Evolutionary conservation across 2,113 vertebrate genomes (phyloP).

Genomic region (Rhabdomys dilectus): DNA sequence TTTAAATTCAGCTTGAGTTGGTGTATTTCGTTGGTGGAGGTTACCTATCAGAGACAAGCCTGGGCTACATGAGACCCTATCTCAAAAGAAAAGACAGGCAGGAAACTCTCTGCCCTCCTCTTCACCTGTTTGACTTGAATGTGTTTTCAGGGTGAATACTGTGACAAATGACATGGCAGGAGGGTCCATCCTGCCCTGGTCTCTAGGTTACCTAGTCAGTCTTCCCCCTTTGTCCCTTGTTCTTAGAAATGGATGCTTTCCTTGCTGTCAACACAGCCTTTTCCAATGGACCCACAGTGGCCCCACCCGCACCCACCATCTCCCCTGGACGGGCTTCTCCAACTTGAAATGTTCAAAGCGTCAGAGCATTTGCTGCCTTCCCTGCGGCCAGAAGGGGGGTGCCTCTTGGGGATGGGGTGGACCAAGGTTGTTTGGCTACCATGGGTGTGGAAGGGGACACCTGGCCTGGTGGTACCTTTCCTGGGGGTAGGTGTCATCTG

Average conservation of each 20-base stretch:
- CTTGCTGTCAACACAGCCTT: not conserved
- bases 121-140: not conserved
- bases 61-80: not conserved
- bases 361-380: accelerated
- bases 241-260: not conserved
- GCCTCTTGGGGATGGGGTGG: not conserved
- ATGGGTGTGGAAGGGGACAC: too few relatives aligned
- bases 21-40: too few relatives aligned
- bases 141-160: not conserved
- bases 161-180: too few relatives aligned
- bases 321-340: not conserved
- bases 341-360: not conserved
- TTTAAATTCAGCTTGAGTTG: too few relatives aligned
- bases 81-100: not conserved
- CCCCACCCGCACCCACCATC: not conserved
- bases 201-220: not conserved
- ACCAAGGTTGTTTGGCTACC: too few relatives aligned
- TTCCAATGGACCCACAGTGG: not conserved
- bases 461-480: too few relatives aligned
- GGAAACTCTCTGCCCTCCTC: too few relatives aligned
- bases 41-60: not conserved
- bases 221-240: not conserved
- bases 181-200: not conserved
- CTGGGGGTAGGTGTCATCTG: not conserved
- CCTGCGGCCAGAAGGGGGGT: accelerated